Conservation (phyloP, 1,140 invertebrate genomes). For the Ridgeia piscesae region DNA sequence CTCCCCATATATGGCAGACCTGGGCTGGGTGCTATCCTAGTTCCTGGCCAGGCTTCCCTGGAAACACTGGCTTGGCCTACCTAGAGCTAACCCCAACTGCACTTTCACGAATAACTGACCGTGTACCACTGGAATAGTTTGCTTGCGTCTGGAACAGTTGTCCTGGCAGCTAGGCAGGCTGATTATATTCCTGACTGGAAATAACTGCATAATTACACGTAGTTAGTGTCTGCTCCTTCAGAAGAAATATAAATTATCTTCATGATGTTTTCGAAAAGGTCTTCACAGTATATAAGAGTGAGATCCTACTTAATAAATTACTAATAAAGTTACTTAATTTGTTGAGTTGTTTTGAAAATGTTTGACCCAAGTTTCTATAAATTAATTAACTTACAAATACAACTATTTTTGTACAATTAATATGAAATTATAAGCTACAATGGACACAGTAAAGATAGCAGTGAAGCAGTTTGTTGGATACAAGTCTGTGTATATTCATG, state of each 20-base stretch:
- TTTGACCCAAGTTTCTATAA: neutral
- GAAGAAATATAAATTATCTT: neutral
- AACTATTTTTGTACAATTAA: too few relatives aligned
- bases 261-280: neutral
- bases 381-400: too few relatives aligned
- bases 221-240: neutral
- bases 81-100: neutral
- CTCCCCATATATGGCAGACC: neutral
- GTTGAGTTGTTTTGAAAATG: neutral
- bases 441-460: neutral
- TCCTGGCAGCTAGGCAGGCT: neutral
- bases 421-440: too few relatives aligned
- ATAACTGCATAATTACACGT: neutral
- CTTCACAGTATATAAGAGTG: neutral
- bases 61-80: neutral
- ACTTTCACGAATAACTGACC: neutral
- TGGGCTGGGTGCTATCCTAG: neutral
- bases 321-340: neutral
- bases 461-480: neutral
- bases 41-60: neutral
- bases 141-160: neutral
- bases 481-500: neutral
- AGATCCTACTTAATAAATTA: neutral
- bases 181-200: neutral
- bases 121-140: neutral